Conservation (phyloP, 64 coral and sea anemone species). For the Exaiptasia diaphana region DNA sequence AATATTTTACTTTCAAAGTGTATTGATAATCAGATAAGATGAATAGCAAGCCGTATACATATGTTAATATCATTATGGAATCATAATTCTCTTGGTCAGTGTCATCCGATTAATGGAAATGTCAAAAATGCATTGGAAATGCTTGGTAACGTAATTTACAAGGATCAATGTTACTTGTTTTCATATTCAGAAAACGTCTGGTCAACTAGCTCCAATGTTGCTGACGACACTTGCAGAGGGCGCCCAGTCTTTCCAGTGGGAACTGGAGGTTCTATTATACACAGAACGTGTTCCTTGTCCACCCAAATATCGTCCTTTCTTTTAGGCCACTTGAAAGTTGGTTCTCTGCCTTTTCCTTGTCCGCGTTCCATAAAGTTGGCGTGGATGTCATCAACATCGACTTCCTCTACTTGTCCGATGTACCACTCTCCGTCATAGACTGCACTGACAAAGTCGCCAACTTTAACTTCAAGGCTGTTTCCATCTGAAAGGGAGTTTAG, state of each 20-base stretch:
- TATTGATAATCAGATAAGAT: no score
- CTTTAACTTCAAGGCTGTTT: background rate
- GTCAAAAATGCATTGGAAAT: no score
- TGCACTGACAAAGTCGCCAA: background rate
- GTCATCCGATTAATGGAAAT: no score
- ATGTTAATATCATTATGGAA: no score
- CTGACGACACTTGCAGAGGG: background rate
- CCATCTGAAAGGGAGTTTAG: background rate
- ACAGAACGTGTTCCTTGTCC: background rate
- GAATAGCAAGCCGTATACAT: no score
- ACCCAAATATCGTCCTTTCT: slow-evolving; percentile 11
- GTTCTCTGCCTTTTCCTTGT: background rate
- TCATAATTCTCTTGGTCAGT: no score
- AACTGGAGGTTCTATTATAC: slow-evolving; percentile 7
- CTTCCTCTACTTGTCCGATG: slow-evolving; percentile 5
- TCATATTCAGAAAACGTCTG: background rate
- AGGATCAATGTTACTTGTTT: slow-evolving; percentile 6
- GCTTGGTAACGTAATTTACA: no score
- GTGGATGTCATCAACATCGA: background rate
- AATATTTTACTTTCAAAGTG: no score
- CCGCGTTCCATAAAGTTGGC: background rate
- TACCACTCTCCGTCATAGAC: slow-evolving; percentile 3
- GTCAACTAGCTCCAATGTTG: slow-evolving; percentile 5
- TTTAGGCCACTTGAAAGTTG: background rate
- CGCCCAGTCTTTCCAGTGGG: background rate